Evolutionary conservation across 2,113 vertebrate genomes (phyloP).

Genomic region (Acanthochromis polyacanthus): DNA sequence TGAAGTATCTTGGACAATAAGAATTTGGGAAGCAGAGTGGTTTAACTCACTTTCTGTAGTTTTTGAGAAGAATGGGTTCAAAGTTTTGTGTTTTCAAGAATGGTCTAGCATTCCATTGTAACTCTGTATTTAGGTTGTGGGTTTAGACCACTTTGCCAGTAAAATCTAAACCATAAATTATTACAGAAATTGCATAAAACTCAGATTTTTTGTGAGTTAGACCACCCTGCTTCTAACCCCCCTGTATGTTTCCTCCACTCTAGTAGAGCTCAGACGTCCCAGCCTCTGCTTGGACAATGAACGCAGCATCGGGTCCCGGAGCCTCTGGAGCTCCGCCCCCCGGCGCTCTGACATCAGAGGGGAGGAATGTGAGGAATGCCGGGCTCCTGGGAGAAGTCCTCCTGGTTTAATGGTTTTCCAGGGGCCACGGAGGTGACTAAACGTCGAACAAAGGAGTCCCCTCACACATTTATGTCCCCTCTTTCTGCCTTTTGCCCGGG

Average conservation of each 20-base stretch:
- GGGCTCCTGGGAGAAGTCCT: conserved; percentile 82
- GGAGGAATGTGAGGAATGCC: conserved; percentile 82
- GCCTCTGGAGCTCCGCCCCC: conserved; percentile 61
- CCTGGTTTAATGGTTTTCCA: conserved; percentile 81
- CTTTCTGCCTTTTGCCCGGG: conserved; percentile 47
- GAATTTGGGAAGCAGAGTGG: too few relatives aligned
- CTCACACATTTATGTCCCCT: conserved; percentile 58
- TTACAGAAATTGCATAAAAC: too few relatives aligned
- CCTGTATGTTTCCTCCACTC: background rate
- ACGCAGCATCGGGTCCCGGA: conserved; percentile 60
- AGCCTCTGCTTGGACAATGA: conserved; percentile 1
- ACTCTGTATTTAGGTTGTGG: too few relatives aligned
- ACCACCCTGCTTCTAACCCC: too few relatives aligned
- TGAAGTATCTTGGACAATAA: too few relatives aligned
- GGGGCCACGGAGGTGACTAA: conserved; percentile 78
- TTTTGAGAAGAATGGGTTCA: too few relatives aligned
- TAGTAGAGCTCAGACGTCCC: background rate
- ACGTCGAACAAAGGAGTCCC: conserved; percentile 72
- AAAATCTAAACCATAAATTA: too few relatives aligned
- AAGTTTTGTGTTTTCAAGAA: too few relatives aligned
- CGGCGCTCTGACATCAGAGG: conserved; percentile 81
- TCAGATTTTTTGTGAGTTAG: too few relatives aligned
- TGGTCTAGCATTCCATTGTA: too few relatives aligned
- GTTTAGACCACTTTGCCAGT: too few relatives aligned
- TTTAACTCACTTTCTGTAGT: too few relatives aligned